A percentile compares a stretch with the other conserved stretches of the same genome.
Evolutionary conservation across 2,797 vertebrate genomes (phyloP).

Genomic region (Zalophus californianus): DNA sequence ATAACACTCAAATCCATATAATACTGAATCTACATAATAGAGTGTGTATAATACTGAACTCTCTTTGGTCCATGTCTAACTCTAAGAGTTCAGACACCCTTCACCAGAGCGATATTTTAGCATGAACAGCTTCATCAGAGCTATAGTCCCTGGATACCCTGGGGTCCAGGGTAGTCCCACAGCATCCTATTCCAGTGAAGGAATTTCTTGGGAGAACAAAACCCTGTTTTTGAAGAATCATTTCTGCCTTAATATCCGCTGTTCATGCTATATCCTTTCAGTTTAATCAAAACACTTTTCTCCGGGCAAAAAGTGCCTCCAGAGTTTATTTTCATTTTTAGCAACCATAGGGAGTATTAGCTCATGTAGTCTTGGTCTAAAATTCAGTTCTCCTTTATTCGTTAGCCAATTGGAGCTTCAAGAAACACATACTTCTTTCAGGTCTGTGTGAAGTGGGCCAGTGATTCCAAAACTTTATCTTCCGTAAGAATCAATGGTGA

Average conservation of each 20-base stretch:
- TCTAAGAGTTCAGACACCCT: background rate
- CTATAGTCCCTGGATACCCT: background rate
- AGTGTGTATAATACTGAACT: background rate
- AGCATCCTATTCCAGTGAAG: background rate
- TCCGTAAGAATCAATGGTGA: background rate
- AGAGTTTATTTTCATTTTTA: background rate
- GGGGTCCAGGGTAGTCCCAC: background rate
- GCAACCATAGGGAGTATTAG: background rate
- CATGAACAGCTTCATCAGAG: background rate
- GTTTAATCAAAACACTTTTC: background rate
- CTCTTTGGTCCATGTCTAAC: background rate
- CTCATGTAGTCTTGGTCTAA: background rate
- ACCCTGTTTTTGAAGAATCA: background rate
- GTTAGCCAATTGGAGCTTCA: background rate
- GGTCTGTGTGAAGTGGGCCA: background rate
- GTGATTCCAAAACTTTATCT: background rate
- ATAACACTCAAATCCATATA: background rate
- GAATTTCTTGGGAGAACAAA: background rate
- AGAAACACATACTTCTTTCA: background rate
- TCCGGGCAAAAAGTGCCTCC: background rate
- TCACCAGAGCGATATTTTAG: background rate
- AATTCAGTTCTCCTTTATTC: background rate
- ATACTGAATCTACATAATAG: background rate
- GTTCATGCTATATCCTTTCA: background rate
- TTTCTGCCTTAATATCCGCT: background rate